Conservation (phyloP, 2,888 invertebrate species). For the Xanthorhoe spadicearia region DNA sequence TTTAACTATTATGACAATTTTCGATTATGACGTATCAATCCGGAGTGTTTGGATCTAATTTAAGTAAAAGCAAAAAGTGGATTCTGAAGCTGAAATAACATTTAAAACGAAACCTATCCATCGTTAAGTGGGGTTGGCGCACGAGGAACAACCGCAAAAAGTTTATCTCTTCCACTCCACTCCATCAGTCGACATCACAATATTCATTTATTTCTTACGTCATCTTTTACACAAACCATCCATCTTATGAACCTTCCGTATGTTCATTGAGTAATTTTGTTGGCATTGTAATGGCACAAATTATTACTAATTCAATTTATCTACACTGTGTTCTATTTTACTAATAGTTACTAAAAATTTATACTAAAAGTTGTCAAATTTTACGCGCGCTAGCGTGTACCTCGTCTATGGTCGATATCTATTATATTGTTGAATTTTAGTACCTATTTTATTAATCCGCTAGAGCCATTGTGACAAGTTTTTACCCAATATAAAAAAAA, state of each 20-base stretch:
- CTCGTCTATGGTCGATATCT: too few relatives aligned
- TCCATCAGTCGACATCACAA: neutral
- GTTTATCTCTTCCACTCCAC: neutral
- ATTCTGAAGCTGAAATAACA: neutral
- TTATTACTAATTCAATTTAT: too few relatives aligned
- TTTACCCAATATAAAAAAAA: too few relatives aligned
- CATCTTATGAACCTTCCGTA: neutral
- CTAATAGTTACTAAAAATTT: too few relatives aligned
- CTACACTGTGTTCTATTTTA: too few relatives aligned
- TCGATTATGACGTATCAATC: too few relatives aligned
- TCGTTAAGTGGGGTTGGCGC: neutral
- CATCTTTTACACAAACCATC: neutral
- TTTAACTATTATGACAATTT: too few relatives aligned
- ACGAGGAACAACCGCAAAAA: too few relatives aligned
- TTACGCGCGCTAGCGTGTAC: too few relatives aligned
- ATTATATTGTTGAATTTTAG: neutral
- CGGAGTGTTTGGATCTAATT: too few relatives aligned
- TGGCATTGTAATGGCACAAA: too few relatives aligned
- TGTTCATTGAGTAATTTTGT: neutral
- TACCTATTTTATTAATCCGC: neutral
- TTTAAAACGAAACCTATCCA: neutral
- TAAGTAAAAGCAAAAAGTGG: neutral
- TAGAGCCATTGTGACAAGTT: neutral
- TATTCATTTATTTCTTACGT: slow-evolving; percentile 1
- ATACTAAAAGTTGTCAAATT: too few relatives aligned